Evolutionary conservation across 2,888 invertebrate genomes (phyloP).

Genomic region (Drosophila kuntzei): DNA sequence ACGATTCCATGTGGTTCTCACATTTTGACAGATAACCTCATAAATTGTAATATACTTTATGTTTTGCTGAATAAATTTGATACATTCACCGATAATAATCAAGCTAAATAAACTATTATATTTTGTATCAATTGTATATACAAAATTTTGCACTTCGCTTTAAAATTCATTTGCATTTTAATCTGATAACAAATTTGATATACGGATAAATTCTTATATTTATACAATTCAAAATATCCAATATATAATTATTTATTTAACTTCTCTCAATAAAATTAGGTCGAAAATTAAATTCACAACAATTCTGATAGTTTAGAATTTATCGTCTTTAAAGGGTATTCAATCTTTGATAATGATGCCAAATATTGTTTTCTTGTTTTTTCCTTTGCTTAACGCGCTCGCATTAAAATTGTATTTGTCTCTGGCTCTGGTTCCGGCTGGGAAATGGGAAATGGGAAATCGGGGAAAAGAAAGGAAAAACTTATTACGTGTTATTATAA

Average conservation of each 20-base stretch:
- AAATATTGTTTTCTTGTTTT: conserved; percentile 8
- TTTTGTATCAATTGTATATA: too few species aligned
- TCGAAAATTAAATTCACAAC: background rate
- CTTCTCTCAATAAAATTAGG: too few species aligned
- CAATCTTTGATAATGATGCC: conserved; percentile 11
- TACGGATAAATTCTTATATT: too few species aligned
- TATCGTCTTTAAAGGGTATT: conserved; percentile 23
- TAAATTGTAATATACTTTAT: too few species aligned
- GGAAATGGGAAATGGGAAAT: conserved; percentile 41
- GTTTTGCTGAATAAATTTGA: too few species aligned
- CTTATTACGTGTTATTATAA: conserved; percentile 76
- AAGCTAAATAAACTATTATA: too few species aligned
- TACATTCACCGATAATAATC: too few species aligned
- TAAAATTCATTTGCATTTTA: too few species aligned
- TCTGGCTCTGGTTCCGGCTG: conserved; percentile 49
- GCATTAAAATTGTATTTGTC: conserved; percentile 76
- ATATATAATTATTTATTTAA: too few species aligned
- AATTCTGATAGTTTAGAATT: background rate
- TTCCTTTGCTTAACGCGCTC: conserved; percentile 40
- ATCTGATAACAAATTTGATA: too few species aligned
- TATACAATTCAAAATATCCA: too few species aligned
- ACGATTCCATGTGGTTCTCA: background rate
- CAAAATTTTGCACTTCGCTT: too few species aligned
- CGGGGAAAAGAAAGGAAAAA: conserved; percentile 30
- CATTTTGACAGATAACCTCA: background rate